Evolutionary conservation across 2,113 vertebrate species (phyloP).

Genomic region (Cariama cristata): DNA sequence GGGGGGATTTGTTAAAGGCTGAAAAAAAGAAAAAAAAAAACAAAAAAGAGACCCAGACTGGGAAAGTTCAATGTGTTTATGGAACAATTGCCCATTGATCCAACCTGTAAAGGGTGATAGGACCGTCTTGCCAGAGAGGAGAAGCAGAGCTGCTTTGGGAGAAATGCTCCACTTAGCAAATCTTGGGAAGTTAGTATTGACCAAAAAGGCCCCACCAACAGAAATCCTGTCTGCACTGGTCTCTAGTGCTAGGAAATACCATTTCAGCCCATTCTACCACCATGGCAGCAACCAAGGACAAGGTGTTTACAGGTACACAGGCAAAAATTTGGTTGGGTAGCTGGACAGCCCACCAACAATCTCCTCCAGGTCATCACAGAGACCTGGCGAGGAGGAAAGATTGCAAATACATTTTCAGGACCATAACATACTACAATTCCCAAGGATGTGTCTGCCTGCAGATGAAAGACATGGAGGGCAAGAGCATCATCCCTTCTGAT

Average conservation of each 20-base stretch:
- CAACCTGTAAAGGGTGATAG: neutral
- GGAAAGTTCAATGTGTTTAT: neutral
- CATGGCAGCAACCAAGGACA: neutral
- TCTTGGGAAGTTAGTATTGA: neutral
- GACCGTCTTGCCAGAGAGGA: neutral
- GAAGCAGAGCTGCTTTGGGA: neutral
- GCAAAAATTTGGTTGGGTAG: no score
- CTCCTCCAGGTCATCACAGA: neutral
- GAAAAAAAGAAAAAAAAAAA: neutral
- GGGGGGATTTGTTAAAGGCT: neutral
- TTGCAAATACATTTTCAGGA: neutral
- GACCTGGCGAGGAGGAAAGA: accelerated
- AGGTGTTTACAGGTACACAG: neutral
- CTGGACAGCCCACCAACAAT: neutral
- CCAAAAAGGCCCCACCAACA: neutral
- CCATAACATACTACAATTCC: neutral
- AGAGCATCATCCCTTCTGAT: neutral
- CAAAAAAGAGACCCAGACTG: neutral
- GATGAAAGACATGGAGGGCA: neutral
- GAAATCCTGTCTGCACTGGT: neutral
- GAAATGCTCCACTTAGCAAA: neutral
- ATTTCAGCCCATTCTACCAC: neutral
- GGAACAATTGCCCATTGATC: neutral
- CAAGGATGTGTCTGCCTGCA: neutral
- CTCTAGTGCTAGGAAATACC: neutral